A percentile compares a stretch with the other conserved stretches of the same genome.
phyloP scores from a whole-genome alignment of 2,797 vertebrate genomes.

The Sebastes cheni region DNA sequence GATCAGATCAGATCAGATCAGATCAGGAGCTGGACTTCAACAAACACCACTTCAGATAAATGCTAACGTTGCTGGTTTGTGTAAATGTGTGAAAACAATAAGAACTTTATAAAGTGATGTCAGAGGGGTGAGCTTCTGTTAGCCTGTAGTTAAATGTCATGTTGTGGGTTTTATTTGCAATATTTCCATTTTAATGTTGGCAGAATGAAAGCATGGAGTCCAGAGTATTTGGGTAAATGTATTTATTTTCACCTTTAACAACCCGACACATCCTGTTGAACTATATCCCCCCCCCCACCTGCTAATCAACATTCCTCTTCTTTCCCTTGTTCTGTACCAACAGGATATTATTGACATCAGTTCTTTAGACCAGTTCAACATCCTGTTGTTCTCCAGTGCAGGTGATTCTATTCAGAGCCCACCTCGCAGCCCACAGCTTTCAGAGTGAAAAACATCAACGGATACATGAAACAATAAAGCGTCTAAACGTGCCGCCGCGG shows the following conservation, averaged over 20 bases:
- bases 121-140: too few relatives aligned
- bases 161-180: not conserved
- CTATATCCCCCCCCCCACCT: not conserved
- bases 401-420: constrained; percentile 36
- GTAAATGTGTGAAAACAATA: not conserved
- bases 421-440: constrained; percentile 38
- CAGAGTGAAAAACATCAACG: constrained; percentile 42
- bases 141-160: not conserved
- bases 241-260: constrained; percentile 17
- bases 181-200: not conserved
- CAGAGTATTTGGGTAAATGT: not conserved
- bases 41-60: not conserved
- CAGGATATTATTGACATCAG: constrained; percentile 23
- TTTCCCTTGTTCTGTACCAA: not conserved
- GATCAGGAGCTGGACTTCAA: not conserved
- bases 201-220: not conserved
- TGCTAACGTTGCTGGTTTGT: not conserved
- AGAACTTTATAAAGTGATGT: not conserved
- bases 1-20: too few relatives aligned
- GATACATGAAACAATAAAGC: constrained; percentile 61
- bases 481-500: constrained; percentile 61
- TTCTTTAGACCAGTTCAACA: not conserved
- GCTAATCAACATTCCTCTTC: constrained; percentile 9
- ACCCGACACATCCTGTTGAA: not conserved
- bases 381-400: too few relatives aligned